Percentiles rank a stretch among this genome's conserved stretches.
These are phyloP conservation scores for Allacma fusca DNA, from an alignment of 2,888 invertebrate species.

Conservation along the genomic window DNA sequence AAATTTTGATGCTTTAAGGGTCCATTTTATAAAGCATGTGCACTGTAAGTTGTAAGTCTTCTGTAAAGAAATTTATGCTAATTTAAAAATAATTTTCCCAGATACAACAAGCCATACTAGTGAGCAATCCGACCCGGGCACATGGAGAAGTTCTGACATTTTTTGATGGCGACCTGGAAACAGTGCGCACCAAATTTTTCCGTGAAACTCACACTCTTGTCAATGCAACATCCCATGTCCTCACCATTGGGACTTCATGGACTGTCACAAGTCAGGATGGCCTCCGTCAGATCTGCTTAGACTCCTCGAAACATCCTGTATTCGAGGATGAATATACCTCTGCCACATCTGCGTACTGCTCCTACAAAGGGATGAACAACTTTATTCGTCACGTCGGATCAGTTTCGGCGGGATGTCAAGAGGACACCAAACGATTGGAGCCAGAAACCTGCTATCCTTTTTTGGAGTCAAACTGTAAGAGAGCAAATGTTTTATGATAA, in stretches of 20 bases:
- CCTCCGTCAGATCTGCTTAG: constrained; percentile 9
- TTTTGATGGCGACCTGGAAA: constrained; percentile 28
- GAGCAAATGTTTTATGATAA: not conserved
- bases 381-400: not conserved
- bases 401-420: constrained; percentile 17
- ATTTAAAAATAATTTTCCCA: not conserved
- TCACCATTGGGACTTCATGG: constrained; percentile 24
- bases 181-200: constrained; percentile 22
- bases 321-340: constrained; percentile 17
- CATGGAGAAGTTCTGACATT: constrained; percentile 21
- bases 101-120: constrained; percentile 25
- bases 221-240: not conserved
- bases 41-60: no score
- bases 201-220: not conserved
- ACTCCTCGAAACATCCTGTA: constrained; percentile 12
- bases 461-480: constrained; percentile 20
- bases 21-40: no score
- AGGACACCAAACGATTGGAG: not conserved
- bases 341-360: constrained; percentile 17
- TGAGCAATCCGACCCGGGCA: constrained; percentile 26
- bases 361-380: not conserved
- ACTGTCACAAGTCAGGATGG: not conserved
- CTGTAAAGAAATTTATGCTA: no score
- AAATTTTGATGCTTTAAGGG: no score
- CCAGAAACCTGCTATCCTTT: constrained; percentile 31